Base-by-base conservation (phyloP, 2,797 vertebrate genomes). In the Myoxocephalus aenaeus region DNA sequence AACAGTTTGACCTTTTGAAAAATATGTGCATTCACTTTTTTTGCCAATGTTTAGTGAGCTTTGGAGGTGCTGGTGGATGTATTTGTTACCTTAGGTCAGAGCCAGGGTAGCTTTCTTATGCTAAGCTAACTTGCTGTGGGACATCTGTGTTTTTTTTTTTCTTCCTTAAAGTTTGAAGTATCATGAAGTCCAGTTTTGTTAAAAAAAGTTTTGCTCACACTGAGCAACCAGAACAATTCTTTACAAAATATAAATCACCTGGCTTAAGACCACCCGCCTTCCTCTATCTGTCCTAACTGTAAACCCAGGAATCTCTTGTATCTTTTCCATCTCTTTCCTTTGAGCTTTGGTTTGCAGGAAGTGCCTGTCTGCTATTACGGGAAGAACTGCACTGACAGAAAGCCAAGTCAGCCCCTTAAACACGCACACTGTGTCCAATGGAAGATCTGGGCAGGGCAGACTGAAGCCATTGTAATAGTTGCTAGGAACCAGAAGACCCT, bases 311-410 rank as follows among this genome's bases (percentile, higher is more conserved):
- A 70, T 68, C 36, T 79, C 32, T 18, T 15, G 10, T 6, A 78
- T 82, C 67, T 40, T 29, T 38, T 54, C 32, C 61, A 81, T 79
- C 73, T 83, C 50, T 61, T 69, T 61, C 63, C 38, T 65, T 75
- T 50, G 73, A 40, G 48, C 66, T 72, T 46, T 54, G 38, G 61
- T 50, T 57, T 58, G 48, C 81, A 88, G 89, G 90, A 92, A 85
- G 82, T 79, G 71, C 48, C 75, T 63, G 69, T 77, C 70, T 78
- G 83, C 64, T 73, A 59, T 86, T 76, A 88, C 79, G 90, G 92
- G 87, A 92, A 92, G 88, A 84, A 59, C 87, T 65, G 51, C 20
- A 72, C 77, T 75, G 76, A 89, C 85, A 86, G 87, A 81, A 89
- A 89, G 87, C 79, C 64, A 75, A 79, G 81, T 74, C 64, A 53